Evolutionary conservation across 2,113 vertebrate species (phyloP).

Genomic region (Rhinogobius similis): DNA sequence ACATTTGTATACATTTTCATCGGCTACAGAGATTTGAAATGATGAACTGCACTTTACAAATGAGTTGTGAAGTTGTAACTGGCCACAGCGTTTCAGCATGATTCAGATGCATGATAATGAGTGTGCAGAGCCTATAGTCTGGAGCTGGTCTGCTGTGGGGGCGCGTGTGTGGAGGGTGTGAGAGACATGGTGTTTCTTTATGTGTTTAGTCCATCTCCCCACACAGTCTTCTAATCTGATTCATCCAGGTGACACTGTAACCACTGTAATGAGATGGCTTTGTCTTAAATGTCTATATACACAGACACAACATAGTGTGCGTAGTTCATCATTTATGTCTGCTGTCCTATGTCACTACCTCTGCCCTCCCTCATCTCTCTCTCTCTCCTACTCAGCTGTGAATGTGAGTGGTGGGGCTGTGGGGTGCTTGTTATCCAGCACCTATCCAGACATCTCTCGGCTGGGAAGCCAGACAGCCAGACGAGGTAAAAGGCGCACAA

Average conservation of each 20-base stretch:
- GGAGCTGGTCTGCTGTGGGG: constrained; percentile 27
- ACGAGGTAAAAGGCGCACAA: constrained; percentile 32
- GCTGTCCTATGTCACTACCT: constrained; percentile 38
- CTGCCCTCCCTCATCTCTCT: constrained; percentile 19
- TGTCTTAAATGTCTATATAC: too few relatives aligned
- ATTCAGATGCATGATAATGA: constrained; percentile 46
- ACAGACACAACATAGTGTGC: too few relatives aligned
- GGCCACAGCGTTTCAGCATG: constrained; percentile 38
- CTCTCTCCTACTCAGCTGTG: constrained; percentile 38
- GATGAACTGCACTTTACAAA: not conserved
- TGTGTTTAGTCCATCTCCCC: constrained; percentile 28
- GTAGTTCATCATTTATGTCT: constrained; percentile 35
- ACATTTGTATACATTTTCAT: too few relatives aligned
- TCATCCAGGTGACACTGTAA: constrained; percentile 6
- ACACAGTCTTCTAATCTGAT: constrained; percentile 20
- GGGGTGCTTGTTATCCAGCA: constrained; percentile 70
- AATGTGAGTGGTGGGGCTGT: constrained; percentile 50
- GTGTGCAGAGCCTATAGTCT: constrained; percentile 18
- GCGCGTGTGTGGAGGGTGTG: constrained; percentile 25
- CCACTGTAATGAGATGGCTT: not conserved
- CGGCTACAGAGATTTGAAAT: not conserved
- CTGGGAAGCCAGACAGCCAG: constrained; percentile 58
- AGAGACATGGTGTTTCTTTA: constrained; percentile 16
- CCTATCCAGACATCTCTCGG: constrained; percentile 61
- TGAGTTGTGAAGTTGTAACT: constrained; percentile 7